Base-by-base conservation (phyloP, 1,140 invertebrate genomes). In the Danaus plexippus region DNA sequence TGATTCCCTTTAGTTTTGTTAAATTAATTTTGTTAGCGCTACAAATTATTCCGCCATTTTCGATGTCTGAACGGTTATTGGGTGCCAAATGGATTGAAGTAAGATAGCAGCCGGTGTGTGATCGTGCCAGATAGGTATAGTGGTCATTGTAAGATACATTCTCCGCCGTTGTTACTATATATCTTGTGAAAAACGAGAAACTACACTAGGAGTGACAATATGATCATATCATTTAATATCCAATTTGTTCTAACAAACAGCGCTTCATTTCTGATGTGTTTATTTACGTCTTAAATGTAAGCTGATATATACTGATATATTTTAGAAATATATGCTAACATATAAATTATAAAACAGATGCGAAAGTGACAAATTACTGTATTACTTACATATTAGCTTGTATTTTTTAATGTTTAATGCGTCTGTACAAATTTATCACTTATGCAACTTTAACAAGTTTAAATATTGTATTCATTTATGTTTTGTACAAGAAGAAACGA, bases 1-100 rank as follows among this genome's bases (percentile, higher is more conserved):
- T 63, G 46, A 32, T 13, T 57, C 52, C 52, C 59, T 64, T 69
- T 63, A 66, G 62, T 64, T 58, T 57, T 32, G 22, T 32, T 32
- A 6, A 32, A 32, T 32, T 47, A 22, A 59, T 54, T 53, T 46
- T 42, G 47, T 46, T 55, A 61, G 51, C 44, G 57, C 54, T 63
- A 77, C 71, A 80, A 79, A 81, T 77, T 75, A 82, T 80, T 71
- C 61, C 65, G 66, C 67, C 71, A 75, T 66, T 73, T 69, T 68
- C 66, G 64, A 67, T 65, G 64, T 57, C 69, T 63, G 65, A 68
- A 75, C 77, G 77, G 69, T 79, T 80, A 78, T 80, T 75, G 72
- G 64, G 79, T 85, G 82, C 80, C 82, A 82, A 85, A 71, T 74
- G 71, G 69, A 71, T 67, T 85, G 76, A 81, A 75, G 66, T 64